A percentile compares a stretch with the other conserved stretches of the same genome.
phyloP scores from a whole-genome alignment of 1,140 invertebrate species.

The Cotesia vestalis region DNA sequence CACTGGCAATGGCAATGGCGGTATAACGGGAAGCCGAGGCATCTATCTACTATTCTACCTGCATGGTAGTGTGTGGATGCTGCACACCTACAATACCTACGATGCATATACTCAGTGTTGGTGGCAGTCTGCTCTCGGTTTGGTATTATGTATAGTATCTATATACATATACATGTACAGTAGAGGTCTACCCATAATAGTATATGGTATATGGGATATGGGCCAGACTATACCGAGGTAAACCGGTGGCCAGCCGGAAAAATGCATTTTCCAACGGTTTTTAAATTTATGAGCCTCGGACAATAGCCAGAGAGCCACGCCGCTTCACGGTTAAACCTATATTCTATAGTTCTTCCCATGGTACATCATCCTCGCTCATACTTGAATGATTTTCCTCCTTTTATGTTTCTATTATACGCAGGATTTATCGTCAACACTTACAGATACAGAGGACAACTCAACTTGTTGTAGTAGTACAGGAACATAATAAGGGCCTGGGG shows the following conservation, averaged over 20 bases:
- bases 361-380: conserved; percentile 23
- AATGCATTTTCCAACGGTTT: conserved; percentile 46
- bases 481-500: too few relatives aligned
- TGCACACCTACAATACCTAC: neutral
- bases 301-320: conserved; percentile 37
- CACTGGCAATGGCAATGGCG: too few relatives aligned
- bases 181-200: too few relatives aligned
- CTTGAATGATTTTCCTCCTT: neutral
- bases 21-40: too few relatives aligned
- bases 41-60: too few relatives aligned
- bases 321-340: conserved; percentile 35
- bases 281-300: conserved; percentile 43
- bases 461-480: too few relatives aligned
- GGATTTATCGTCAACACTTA: neutral
- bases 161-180: too few relatives aligned
- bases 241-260: conserved; percentile 40
- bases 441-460: too few relatives aligned
- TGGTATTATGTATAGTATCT: too few relatives aligned
- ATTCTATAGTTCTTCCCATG: conserved; percentile 9
- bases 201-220: too few relatives aligned
- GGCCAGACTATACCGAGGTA: conserved; percentile 30
- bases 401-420: conserved; percentile 23
- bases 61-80: neutral
- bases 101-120: neutral
- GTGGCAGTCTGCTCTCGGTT: too few relatives aligned